Percentiles rank a stretch among this genome's conserved stretches.
Evolutionary conservation across 2,113 vertebrate species (phyloP).

Genomic region (Callorhinus ursinus): DNA sequence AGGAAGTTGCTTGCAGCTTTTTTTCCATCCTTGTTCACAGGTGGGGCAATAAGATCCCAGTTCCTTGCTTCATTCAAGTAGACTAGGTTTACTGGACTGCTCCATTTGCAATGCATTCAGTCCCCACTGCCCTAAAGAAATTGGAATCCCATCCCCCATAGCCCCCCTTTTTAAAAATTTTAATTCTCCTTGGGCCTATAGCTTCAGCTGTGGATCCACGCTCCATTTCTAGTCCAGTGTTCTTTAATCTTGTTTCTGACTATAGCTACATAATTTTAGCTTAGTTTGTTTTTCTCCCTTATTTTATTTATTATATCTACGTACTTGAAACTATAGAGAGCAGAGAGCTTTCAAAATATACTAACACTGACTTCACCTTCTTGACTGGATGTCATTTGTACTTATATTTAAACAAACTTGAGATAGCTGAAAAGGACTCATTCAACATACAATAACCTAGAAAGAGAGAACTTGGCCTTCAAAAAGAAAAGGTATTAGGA

Average conservation of each 20-base stretch:
- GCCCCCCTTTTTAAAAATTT: neutral
- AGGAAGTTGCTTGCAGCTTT: neutral
- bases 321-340: neutral
- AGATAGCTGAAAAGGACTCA: conserved; percentile 14
- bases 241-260: conserved; percentile 2
- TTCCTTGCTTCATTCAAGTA: conserved; percentile 24
- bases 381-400: conserved; percentile 38
- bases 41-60: neutral
- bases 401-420: conserved; percentile 27
- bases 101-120: neutral
- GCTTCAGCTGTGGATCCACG: neutral
- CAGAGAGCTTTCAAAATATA: conserved; percentile 28
- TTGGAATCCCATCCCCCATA: neutral
- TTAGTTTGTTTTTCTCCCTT: neutral
- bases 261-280: neutral
- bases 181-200: neutral
- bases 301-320: conserved; percentile 19
- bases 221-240: conserved; percentile 17
- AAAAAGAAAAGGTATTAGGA: conserved; percentile 24
- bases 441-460: conserved; percentile 54
- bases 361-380: conserved; percentile 31
- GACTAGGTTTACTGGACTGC: neutral
- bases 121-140: neutral
- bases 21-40: neutral
- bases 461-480: conserved; percentile 25